These are phyloP conservation scores for Apodemus sylvaticus DNA, from an alignment of 2,113 vertebrate genomes.

Conservation along the genomic window DNA sequence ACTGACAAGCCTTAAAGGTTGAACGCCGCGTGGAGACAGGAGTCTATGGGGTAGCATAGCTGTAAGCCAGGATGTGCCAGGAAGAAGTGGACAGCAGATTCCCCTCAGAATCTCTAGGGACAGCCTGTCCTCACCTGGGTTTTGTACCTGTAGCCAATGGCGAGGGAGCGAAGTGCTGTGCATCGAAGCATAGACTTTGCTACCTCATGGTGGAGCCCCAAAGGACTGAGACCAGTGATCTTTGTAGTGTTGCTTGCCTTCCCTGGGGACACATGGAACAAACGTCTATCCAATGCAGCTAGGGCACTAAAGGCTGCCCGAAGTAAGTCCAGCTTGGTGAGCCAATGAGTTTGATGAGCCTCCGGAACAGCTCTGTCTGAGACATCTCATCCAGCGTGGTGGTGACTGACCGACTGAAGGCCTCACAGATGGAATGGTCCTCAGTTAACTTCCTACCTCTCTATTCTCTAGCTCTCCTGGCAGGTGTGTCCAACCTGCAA, in stretches of 20 bases:
- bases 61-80: not conserved
- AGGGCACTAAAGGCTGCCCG: not conserved
- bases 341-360: too few relatives aligned
- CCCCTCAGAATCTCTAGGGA: not conserved
- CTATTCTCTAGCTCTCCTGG: not conserved
- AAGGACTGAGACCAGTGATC: not conserved
- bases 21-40: rapidly evolving
- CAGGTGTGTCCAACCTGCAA: not conserved
- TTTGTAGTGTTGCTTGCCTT: not conserved
- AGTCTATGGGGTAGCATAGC: not conserved
- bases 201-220: not conserved
- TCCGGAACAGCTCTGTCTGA: not conserved
- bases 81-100: not conserved
- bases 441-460: not conserved
- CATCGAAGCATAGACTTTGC: not conserved
- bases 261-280: not conserved
- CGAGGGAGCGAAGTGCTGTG: not conserved
- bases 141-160: not conserved
- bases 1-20: not conserved
- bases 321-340: not conserved
- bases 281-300: not conserved
- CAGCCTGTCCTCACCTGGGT: not conserved
- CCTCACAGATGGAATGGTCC: not conserved
- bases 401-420: not conserved
- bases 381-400: not conserved